phyloP scores from a whole-genome alignment of 2,797 vertebrate genomes.

The Alca torda region DNA sequence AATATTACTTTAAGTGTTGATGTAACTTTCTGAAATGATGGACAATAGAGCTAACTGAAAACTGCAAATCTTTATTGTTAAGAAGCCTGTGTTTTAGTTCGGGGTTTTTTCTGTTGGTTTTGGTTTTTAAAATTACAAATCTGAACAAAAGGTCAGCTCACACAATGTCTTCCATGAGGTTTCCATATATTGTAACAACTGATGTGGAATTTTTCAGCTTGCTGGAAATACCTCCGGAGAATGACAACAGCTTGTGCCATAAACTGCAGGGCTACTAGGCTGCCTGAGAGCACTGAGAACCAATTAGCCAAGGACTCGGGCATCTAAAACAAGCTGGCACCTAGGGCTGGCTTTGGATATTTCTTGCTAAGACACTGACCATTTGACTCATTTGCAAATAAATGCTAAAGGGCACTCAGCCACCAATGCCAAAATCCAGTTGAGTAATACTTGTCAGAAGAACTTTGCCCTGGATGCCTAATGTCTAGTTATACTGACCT shows the following conservation, averaged over 20 bases:
- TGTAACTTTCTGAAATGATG: neutral
- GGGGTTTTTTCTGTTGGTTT: neutral
- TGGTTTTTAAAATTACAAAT: neutral
- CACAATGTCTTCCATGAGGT: neutral
- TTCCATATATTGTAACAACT: neutral
- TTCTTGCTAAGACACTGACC: neutral
- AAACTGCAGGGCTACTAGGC: neutral
- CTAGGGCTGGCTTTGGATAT: neutral
- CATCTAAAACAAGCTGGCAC: neutral
- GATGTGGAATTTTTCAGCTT: neutral
- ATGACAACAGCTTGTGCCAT: neutral
- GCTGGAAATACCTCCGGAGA: neutral
- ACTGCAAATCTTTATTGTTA: neutral
- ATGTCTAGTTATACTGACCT: slow-evolving; percentile 24
- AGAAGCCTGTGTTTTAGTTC: neutral
- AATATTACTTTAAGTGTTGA: neutral
- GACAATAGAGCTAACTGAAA: neutral
- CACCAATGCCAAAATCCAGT: neutral
- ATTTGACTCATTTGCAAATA: slow-evolving; percentile 20
- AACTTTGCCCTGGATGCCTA: neutral
- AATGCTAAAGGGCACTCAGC: neutral
- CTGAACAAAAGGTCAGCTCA: neutral
- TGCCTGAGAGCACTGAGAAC: neutral
- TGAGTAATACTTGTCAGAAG: slow-evolving; percentile 30
- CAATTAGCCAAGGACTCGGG: neutral